Conservation (phyloP, 2,888 invertebrate species). For the Clistopyga incitator region DNA sequence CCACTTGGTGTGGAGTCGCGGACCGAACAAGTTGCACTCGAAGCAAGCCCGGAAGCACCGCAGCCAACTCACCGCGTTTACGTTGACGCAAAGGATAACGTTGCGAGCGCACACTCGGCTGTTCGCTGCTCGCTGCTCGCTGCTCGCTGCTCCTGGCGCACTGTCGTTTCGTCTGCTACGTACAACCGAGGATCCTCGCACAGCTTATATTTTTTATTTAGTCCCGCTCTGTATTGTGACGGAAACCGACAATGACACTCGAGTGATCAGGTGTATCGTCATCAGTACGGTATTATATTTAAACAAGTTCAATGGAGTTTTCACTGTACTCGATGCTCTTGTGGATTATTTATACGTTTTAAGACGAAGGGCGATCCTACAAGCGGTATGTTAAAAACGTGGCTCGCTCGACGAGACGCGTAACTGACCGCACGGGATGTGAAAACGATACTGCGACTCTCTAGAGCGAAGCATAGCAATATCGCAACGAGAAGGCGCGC, state of each 20-base stretch:
- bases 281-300: not conserved
- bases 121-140: no score
- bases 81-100: not conserved
- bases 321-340: not conserved
- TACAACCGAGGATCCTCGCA: not conserved
- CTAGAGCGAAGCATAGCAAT: constrained; percentile 48
- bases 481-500: constrained; percentile 67
- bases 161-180: not conserved
- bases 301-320: not conserved
- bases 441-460: constrained; percentile 79
- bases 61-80: not conserved
- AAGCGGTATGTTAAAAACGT: not conserved
- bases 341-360: not conserved
- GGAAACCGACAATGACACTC: not conserved
- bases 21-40: constrained; percentile 45
- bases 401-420: constrained; percentile 7
- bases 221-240: not conserved
- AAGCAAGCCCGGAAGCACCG: constrained; percentile 56
- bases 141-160: not conserved
- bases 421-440: constrained; percentile 65
- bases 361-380: not conserved
- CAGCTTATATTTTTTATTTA: not conserved
- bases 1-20: constrained; percentile 24
- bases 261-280: not conserved
- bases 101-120: not conserved